These are phyloP conservation scores for Hyles vespertilio DNA, from an alignment of 1,140 invertebrate species.

Conservation along the genomic window DNA sequence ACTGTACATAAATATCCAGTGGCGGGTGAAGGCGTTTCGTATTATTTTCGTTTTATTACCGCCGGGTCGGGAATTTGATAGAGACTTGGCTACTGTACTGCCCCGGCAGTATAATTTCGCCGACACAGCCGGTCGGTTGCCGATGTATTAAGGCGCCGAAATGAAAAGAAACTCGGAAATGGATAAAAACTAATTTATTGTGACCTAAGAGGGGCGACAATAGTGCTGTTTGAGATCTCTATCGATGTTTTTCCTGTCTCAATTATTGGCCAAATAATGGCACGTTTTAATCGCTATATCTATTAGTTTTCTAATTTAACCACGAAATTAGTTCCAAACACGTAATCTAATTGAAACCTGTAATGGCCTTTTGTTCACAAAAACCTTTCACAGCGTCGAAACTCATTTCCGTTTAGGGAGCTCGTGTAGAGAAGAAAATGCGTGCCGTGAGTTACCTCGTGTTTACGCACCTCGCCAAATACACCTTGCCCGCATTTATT, in stretches of 20 bases:
- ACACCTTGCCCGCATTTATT: too few species aligned
- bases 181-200: constrained; percentile 54
- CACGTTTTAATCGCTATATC: too few species aligned
- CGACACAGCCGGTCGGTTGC: constrained; percentile 43
- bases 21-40: constrained; percentile 39
- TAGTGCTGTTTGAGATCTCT: constrained; percentile 11
- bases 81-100: constrained; percentile 57
- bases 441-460: too few species aligned
- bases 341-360: constrained; percentile 37
- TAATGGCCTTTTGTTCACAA: constrained; percentile 38
- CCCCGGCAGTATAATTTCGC: constrained; percentile 53
- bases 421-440: too few species aligned
- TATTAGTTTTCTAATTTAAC: constrained; percentile 34
- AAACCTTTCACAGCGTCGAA: constrained; percentile 34
- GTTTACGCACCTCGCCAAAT: too few species aligned
- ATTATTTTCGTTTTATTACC: constrained; percentile 68
- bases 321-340: constrained; percentile 37
- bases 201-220: constrained; percentile 37
- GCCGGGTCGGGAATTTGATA: constrained; percentile 54
- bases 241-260: too few species aligned
- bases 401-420: constrained; percentile 24
- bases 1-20: constrained; percentile 51
- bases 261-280: constrained; percentile 25
- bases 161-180: constrained; percentile 58
- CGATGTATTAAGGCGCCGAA: constrained; percentile 54